A percentile compares a stretch with the other conserved stretches of the same genome.
Conservation (phyloP, 2,797 vertebrate genomes). For the Acrocephalus scirpaceus region DNA sequence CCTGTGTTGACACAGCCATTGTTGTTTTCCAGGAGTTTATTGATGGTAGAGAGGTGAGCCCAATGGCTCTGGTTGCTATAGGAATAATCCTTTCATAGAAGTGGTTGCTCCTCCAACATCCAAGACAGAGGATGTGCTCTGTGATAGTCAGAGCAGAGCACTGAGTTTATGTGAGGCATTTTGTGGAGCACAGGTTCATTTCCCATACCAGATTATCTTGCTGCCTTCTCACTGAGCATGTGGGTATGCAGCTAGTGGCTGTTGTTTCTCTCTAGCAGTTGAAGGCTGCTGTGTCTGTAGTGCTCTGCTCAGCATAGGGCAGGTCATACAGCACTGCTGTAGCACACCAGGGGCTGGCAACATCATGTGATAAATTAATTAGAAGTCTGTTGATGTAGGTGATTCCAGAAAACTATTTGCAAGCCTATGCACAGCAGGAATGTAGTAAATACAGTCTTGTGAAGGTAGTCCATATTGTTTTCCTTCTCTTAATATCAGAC, state of each 20-base stretch:
- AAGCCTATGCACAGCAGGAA: not conserved
- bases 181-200: not conserved
- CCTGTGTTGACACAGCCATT: not conserved
- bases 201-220: not conserved
- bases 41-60: not conserved
- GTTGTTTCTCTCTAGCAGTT: not conserved
- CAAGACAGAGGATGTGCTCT: not conserved
- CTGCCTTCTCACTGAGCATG: not conserved
- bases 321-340: not conserved
- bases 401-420: not conserved
- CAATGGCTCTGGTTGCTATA: not conserved
- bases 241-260: not conserved
- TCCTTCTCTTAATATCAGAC: not conserved
- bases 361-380: not conserved
- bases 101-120: not conserved
- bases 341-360: not conserved
- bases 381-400: not conserved
- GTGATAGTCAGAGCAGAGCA: not conserved
- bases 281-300: not conserved
- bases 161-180: not conserved
- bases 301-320: not conserved
- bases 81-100: not conserved
- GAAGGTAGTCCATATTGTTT: not conserved
- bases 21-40: not conserved
- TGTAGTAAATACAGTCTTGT: not conserved